Percentiles rank a stretch among this genome's conserved stretches.
Conservation (phyloP, 37 sponge, comb jelly and placozoan genomes). For the Bolinopsis microptera region DNA sequence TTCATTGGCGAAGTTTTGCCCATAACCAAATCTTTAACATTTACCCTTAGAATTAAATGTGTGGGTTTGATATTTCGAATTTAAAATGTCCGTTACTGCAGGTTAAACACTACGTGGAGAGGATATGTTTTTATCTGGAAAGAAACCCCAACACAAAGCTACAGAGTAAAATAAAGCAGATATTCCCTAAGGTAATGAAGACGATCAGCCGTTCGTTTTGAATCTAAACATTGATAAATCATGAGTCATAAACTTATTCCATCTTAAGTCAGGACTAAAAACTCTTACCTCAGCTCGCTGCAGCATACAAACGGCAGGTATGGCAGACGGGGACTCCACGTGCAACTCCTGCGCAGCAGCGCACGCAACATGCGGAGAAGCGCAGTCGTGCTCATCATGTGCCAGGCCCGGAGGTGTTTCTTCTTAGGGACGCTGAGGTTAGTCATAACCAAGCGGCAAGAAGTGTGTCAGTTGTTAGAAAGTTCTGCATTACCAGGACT, state of each 20-base stretch:
- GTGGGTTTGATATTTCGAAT: no score
- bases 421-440: neutral
- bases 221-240: no score
- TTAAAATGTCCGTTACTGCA: no score
- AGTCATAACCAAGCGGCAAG: no score
- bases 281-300: conserved; percentile 9
- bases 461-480: no score
- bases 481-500: no score
- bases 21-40: no score
- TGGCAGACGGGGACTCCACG: neutral
- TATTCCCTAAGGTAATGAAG: conserved; percentile 46
- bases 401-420: conserved; percentile 22
- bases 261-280: no score
- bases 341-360: neutral
- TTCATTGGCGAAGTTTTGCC: no score
- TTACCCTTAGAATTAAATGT: no score
- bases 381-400: conserved; percentile 7
- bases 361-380: neutral
- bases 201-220: no score
- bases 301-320: neutral
- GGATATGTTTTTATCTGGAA: conserved; percentile 41
- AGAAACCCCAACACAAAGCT: neutral
- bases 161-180: neutral
- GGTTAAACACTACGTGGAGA: conserved; percentile 33
- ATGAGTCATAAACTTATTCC: no score